Evolutionary conservation across 2,113 vertebrate genomes (phyloP).

Genomic region (Lathamus discolor): DNA sequence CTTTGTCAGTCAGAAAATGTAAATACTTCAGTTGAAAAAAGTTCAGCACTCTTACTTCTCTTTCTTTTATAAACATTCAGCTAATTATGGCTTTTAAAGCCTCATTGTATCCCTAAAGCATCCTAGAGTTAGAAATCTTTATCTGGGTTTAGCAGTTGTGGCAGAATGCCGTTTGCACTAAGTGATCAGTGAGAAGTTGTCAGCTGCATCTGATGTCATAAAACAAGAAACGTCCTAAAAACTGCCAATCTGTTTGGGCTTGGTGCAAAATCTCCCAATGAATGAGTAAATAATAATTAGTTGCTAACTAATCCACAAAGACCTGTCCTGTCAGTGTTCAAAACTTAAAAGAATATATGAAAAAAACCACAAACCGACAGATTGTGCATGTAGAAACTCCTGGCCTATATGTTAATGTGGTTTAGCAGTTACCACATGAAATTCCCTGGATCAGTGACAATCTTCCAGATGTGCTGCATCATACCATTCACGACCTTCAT

Average conservation of each 20-base stretch:
- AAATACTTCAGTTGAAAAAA: conserved; percentile 54
- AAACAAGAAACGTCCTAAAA: conserved; percentile 42
- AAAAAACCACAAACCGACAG: background rate
- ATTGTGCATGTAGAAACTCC: background rate
- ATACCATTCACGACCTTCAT: background rate
- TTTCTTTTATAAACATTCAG: conserved; percentile 62
- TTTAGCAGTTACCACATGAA: background rate
- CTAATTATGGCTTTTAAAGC: conserved; percentile 66
- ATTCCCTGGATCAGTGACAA: background rate
- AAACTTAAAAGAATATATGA: background rate
- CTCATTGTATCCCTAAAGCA: conserved; percentile 40
- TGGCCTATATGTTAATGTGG: background rate
- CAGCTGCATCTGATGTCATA: conserved; percentile 37
- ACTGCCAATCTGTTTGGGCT: conserved; percentile 18
- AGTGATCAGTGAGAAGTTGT: conserved; percentile 54
- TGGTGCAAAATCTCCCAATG: background rate
- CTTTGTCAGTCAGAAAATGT: conserved; percentile 56
- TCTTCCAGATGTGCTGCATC: background rate
- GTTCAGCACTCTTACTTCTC: conserved; percentile 19
- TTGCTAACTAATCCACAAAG: background rate
- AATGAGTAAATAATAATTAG: conserved; percentile 8
- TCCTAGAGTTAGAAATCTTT: conserved; percentile 43
- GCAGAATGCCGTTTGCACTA: conserved; percentile 56
- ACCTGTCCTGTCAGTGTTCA: background rate
- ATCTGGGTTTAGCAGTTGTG: conserved; percentile 44